A percentile compares a stretch with the other conserved stretches of the same genome.
Evolutionary conservation across 1,140 invertebrate genomes (phyloP).

Genomic region (Scylla paramamosain): DNA sequence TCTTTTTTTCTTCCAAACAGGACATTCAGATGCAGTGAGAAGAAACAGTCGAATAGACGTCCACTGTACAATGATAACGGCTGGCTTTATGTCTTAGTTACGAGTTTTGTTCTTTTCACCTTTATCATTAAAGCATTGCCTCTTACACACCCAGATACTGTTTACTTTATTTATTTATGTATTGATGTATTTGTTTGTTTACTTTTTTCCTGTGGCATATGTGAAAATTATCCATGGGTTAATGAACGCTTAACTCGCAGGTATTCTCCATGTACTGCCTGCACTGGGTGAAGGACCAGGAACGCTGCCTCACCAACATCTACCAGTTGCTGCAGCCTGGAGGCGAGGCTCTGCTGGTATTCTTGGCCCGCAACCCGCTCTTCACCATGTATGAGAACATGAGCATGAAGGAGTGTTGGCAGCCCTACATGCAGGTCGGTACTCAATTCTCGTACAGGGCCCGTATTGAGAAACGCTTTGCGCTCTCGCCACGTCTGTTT

Average conservation of each 20-base stretch:
- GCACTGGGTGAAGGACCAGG: constrained; percentile 89
- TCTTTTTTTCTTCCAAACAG: too few species aligned
- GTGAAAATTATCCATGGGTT: neutral
- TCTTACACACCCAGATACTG: too few species aligned
- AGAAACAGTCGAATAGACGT: too few species aligned
- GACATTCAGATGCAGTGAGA: too few species aligned
- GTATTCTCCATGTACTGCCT: constrained; percentile 90
- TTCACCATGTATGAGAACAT: constrained; percentile 86
- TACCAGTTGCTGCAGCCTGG: constrained; percentile 84
- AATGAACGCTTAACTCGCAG: constrained; percentile 81
- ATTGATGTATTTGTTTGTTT: too few species aligned
- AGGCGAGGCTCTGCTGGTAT: constrained; percentile 86
- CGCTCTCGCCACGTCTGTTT: neutral
- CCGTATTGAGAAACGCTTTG: neutral
- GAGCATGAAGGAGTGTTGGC: constrained; percentile 84
- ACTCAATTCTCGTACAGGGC: neutral
- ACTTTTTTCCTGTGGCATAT: too few species aligned
- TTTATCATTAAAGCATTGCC: too few species aligned
- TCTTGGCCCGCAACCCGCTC: constrained; percentile 86
- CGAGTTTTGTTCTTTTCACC: too few species aligned
- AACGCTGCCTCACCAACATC: constrained; percentile 85
- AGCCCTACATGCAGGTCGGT: constrained; percentile 84
- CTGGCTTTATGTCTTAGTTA: too few species aligned
- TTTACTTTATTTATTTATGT: too few species aligned
- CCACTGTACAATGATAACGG: too few species aligned